Percentiles rank a stretch among this genome's conserved stretches.
Conservation (phyloP, 2,888 invertebrate genomes). For the Leptinotarsa juncta region DNA sequence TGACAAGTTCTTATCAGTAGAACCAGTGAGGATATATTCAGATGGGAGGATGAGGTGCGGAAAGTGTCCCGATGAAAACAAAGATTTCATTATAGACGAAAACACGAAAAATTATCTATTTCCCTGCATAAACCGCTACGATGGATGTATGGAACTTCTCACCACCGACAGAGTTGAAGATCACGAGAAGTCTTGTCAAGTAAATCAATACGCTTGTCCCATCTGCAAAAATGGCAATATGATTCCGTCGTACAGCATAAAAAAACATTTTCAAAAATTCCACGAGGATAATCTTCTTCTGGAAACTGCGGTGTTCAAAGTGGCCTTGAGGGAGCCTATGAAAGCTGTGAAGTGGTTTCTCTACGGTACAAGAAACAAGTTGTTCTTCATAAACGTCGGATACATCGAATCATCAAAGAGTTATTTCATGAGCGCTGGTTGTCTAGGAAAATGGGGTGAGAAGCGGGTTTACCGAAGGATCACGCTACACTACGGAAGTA, state of each 20-base stretch:
- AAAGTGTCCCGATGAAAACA: neutral
- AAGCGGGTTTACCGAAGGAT: too few species aligned
- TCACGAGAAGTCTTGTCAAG: neutral
- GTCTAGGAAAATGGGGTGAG: too few species aligned
- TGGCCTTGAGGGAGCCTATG: neutral
- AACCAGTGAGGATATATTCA: neutral
- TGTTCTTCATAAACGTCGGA: neutral
- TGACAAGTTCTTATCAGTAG: neutral
- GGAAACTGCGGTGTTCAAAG: too few species aligned
- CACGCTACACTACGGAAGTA: too few species aligned
- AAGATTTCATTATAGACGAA: neutral
- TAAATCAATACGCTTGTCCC: neutral
- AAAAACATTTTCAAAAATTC: too few species aligned
- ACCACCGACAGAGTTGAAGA: neutral
- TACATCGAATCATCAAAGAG: neutral
- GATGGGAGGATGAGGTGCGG: neutral
- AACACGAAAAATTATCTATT: neutral
- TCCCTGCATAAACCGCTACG: neutral
- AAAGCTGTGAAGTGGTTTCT: neutral
- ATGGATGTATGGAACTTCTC: neutral
- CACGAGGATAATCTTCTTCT: too few species aligned
- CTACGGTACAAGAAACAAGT: neutral
- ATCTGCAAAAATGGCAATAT: too few species aligned
- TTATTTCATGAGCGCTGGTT: too few species aligned
- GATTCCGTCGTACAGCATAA: too few species aligned